Evolutionary conservation across 1,140 invertebrate genomes (phyloP), one percentile per base, ranked within the genome.

Genomic region (Listronotus bonariensis): DNA sequence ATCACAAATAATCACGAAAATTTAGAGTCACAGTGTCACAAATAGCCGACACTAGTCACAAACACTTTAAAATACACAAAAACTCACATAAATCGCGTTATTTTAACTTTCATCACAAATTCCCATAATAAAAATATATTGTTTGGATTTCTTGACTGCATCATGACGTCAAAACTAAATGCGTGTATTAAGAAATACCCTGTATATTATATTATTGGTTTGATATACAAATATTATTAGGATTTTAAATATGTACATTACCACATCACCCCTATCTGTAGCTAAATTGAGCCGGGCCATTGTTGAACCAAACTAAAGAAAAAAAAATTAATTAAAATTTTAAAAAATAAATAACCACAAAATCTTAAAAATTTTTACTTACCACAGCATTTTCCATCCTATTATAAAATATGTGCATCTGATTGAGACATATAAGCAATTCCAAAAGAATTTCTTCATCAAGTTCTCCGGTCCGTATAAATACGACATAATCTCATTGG

Each of bases 361-460:
- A 51, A 56, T 7, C 5, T 42, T 20, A 14, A 56, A 31, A 54
- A 14, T 38, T 11, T 5, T 42, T 12, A 20, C 38, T 15, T 58
- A 58, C 38, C 41, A 58, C 38, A 40, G 46, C 56, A 26, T 59
- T 56, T 3, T 59, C 57, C 20, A 57, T 43, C n/a, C 52, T 40
- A 38, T 52, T 59, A 40, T 51, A 48, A 15, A 26, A 63, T 14
- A 48, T 12, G 38, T 63, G 60, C 38, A 54, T 45, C 14, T 62
- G 59, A 63, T 68, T 68, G 9, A 64, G 36, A 46, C 41, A 53
- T 17, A 68, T 64, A 12, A 70, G 46, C n/a, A 70, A 41, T 20
- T 68, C 38, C 15, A 70, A 55, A 45, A 62, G 34, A 54, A 65
- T 36, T 58, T 34, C 34, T 68, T 70, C 69, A 68, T 54, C 6